Evolutionary conservation across 1,140 invertebrate species (phyloP).

Genomic region (Tetraneura akinire): DNA sequence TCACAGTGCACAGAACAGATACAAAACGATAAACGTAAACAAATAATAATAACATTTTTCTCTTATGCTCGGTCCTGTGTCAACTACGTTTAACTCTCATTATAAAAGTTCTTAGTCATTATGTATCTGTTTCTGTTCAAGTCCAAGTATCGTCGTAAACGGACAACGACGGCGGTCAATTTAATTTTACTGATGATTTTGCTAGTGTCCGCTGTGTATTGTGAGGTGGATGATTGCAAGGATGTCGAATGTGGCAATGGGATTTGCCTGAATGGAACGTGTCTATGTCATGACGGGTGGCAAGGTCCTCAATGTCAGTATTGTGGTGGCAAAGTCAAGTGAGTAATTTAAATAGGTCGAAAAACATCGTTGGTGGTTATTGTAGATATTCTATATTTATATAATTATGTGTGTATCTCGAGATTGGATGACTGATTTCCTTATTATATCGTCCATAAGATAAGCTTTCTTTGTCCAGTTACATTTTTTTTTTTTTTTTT

Average conservation of each 20-base stretch:
- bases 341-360: no score
- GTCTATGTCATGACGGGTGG: conserved; percentile 87
- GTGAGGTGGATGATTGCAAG: conserved; percentile 58
- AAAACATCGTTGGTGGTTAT: no score
- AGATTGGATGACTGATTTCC: no score
- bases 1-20: no score
- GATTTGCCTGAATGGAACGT: conserved; percentile 79
- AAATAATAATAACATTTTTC: not conserved
- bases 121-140: conserved; percentile 39
- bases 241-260: conserved; percentile 67
- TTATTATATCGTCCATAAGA: no score
- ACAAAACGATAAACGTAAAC: not conserved
- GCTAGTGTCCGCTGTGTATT: conserved; percentile 62
- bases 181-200: conserved; percentile 53
- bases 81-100: not conserved
- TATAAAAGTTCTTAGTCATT: conserved; percentile 8
- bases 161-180: not conserved
- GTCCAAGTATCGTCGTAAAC: conserved; percentile 40
- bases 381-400: not conserved
- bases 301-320: conserved; percentile 83
- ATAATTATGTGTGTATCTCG: no score
- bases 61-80: not conserved
- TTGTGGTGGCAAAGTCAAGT: conserved; percentile 90
- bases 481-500: no score
- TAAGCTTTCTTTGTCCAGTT: no score